These are phyloP conservation scores for Sanderia malayensis DNA, from an alignment of 30 jellyfish, hydroid and myxozoan species.

Conservation along the genomic window DNA sequence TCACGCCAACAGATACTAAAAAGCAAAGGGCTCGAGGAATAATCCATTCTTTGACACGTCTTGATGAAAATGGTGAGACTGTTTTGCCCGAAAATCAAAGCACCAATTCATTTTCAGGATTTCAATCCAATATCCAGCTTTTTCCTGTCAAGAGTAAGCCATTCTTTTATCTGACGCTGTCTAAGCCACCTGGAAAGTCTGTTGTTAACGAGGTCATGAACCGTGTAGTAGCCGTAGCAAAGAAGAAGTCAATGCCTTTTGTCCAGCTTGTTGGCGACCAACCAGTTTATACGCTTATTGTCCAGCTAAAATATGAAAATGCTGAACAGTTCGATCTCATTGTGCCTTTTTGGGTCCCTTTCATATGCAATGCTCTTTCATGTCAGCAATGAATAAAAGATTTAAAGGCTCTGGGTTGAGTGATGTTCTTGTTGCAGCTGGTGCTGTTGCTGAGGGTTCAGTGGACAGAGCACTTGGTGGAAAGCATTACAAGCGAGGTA, in stretches of 20 bases:
- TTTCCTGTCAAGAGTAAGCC: constrained; percentile 31
- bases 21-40: constrained; percentile 10
- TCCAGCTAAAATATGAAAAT: constrained; percentile 32
- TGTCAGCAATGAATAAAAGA: constrained; percentile 34
- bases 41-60: constrained; percentile 34
- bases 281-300: constrained; percentile 20
- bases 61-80: not conserved
- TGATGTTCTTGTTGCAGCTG: constrained; percentile 39
- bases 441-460: constrained; percentile 24
- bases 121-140: constrained; percentile 27
- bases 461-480: constrained; percentile 37
- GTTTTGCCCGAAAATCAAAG: constrained; percentile 17
- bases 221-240: constrained; percentile 1
- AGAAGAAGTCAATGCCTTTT: constrained; percentile 7
- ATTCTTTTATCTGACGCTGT: constrained; percentile 11
- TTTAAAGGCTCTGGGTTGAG: constrained; percentile 50
- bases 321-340: constrained; percentile 14
- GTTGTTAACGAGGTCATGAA: constrained; percentile 29
- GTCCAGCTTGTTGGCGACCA: constrained; percentile 34
- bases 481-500: constrained; percentile 40
- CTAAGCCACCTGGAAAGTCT: constrained; percentile 20
- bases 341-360: constrained; percentile 33
- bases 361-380: constrained; percentile 37
- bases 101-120: constrained; percentile 45
- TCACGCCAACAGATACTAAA: not conserved